These are phyloP conservation scores for Ptiloglossa arizonensis DNA, from an alignment of 1,140 invertebrate genomes.

Conservation along the genomic window DNA sequence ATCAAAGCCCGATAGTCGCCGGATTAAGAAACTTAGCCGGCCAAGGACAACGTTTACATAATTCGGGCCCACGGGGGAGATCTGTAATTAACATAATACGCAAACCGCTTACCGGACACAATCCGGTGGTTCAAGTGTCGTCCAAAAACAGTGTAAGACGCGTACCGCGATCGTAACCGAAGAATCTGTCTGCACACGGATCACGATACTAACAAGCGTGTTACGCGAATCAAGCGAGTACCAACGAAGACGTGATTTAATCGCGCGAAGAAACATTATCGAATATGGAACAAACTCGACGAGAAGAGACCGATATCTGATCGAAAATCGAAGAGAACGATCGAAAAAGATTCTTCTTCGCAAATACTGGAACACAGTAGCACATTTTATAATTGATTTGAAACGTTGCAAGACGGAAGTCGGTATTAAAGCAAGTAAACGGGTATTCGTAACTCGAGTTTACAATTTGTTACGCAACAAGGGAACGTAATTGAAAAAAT, in stretches of 20 bases:
- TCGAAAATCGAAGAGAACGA: too few species aligned
- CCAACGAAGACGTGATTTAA: neutral
- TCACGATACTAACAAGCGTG: neutral
- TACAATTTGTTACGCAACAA: too few species aligned
- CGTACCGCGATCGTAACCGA: constrained; percentile 1
- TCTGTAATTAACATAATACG: constrained; percentile 34
- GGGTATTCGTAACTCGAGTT: too few species aligned
- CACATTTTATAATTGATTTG: too few species aligned
- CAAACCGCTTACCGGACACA: constrained; percentile 27
- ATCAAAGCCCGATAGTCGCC: neutral
- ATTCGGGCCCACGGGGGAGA: neutral
- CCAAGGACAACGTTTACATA: constrained; percentile 6
- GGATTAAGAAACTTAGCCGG: constrained; percentile 24
- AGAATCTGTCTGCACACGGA: neutral
- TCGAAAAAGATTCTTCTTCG: too few species aligned
- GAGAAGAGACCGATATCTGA: too few species aligned
- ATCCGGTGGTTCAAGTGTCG: neutral
- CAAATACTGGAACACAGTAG: too few species aligned
- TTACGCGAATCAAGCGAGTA: neutral
- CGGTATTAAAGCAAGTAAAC: too few species aligned
- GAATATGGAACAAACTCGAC: too few species aligned
- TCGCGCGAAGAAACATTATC: neutral
- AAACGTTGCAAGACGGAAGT: too few species aligned
- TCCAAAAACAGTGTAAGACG: constrained; percentile 21
- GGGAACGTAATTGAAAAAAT: too few species aligned